These are phyloP conservation scores for Papilio demoleus DNA, from an alignment of 2,888 invertebrate species.

Conservation along the genomic window DNA sequence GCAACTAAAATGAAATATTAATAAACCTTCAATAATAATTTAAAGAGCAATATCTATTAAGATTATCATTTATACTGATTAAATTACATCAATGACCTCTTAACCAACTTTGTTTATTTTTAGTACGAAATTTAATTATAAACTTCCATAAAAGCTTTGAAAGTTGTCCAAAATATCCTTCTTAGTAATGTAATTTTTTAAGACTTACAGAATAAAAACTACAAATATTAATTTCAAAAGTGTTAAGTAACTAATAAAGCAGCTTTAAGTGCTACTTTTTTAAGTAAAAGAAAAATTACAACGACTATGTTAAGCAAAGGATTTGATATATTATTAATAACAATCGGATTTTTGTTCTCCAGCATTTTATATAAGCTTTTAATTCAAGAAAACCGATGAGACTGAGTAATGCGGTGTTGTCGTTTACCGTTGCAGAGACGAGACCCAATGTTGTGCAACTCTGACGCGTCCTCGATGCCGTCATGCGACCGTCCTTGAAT, in stretches of 20 bases:
- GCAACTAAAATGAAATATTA: not conserved
- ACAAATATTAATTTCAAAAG: too few relatives aligned
- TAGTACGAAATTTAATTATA: not conserved
- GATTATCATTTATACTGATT: not conserved
- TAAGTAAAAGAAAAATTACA: too few relatives aligned
- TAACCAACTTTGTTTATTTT: not conserved
- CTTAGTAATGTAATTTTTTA: not conserved
- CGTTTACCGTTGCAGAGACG: conserved; percentile 14
- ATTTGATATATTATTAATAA: too few relatives aligned
- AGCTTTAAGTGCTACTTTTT: too few relatives aligned
- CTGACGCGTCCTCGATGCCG: conserved; percentile 22
- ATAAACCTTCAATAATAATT: not conserved
- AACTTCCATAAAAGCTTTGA: not conserved
- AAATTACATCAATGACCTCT: not conserved
- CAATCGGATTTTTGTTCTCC: not conserved
- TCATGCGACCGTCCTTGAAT: conserved; percentile 23
- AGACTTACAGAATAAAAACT: too few relatives aligned
- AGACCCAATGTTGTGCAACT: conserved; percentile 14
- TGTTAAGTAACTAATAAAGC: not conserved
- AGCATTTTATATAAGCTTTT: not conserved
- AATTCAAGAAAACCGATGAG: conserved; percentile 16
- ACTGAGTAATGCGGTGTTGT: conserved; percentile 10
- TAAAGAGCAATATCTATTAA: not conserved
- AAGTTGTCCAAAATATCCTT: not conserved
- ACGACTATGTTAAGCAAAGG: too few relatives aligned